These are phyloP conservation scores for Drosophila elegans DNA, from an alignment of 1,140 invertebrate genomes.

Conservation along the genomic window DNA sequence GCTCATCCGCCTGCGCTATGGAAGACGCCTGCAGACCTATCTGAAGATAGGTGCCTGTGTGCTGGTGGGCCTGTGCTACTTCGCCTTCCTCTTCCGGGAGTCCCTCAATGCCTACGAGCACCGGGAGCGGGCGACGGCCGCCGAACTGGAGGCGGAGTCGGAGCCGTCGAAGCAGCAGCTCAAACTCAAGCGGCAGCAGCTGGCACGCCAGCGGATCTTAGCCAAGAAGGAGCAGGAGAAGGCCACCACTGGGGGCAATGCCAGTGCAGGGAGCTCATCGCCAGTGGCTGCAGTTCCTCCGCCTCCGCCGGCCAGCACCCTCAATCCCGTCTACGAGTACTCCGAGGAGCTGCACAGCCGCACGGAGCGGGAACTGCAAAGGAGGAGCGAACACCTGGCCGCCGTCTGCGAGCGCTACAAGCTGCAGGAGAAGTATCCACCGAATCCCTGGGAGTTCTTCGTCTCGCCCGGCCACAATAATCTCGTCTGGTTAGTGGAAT, in stretches of 20 bases:
- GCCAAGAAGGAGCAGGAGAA: conserved; percentile 38
- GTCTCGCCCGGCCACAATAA: conserved; percentile 89
- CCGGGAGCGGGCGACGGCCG: conserved; percentile 53
- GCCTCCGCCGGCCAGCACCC: conserved; percentile 43
- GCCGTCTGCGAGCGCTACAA: conserved; percentile 71
- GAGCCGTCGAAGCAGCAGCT: conserved; percentile 62
- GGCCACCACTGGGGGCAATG: conserved; percentile 1
- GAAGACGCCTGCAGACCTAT: conserved; percentile 74
- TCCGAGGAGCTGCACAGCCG: conserved; percentile 81
- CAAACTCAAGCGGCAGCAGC: conserved; percentile 62
- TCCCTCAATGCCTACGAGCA: conserved; percentile 79
- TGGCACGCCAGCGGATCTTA: conserved; percentile 51
- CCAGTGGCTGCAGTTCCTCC: background rate
- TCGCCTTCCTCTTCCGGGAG: conserved; percentile 78
- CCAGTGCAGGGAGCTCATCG: conserved; percentile 1
- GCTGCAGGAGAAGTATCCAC: conserved; percentile 78
- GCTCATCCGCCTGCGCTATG: conserved; percentile 72
- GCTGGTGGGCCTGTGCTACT: conserved; percentile 73
- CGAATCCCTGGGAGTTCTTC: conserved; percentile 91
- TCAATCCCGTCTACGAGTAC: conserved; percentile 84
- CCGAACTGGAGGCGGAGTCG: conserved; percentile 46
- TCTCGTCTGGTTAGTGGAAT: conserved; percentile 87
- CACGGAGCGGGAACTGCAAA: conserved; percentile 68
- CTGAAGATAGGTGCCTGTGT: conserved; percentile 72
- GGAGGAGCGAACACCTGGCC: conserved; percentile 60